A percentile compares a stretch with the other conserved stretches of the same genome.
Conservation (phyloP, 1,140 invertebrate species). For the Papilio xuthus region DNA sequence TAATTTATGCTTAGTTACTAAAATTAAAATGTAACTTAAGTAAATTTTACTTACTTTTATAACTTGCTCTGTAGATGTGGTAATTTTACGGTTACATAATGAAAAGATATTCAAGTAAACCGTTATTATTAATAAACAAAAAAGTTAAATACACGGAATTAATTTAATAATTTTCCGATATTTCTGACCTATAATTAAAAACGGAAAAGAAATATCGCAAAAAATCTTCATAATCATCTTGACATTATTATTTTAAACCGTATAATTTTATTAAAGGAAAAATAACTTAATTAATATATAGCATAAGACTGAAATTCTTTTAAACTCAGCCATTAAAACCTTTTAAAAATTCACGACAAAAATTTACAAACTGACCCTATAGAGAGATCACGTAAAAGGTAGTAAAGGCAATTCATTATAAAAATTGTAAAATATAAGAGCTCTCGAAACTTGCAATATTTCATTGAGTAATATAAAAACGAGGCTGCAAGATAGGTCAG, state of each 20-base stretch:
- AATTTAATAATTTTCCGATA: constrained; percentile 1
- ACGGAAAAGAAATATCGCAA: neutral
- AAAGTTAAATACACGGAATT: neutral
- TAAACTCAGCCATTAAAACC: too few relatives aligned
- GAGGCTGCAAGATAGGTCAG: constrained; percentile 19
- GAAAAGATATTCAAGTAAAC: too few relatives aligned
- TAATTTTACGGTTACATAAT: too few relatives aligned
- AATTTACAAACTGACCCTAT: constrained; percentile 8
- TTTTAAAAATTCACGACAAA: neutral
- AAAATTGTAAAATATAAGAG: neutral
- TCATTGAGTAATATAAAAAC: constrained; percentile 9
- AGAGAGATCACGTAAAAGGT: neutral
- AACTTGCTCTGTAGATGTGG: too few relatives aligned
- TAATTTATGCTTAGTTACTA: too few relatives aligned
- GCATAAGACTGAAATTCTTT: neutral
- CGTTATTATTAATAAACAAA: neutral
- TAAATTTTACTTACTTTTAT: too few relatives aligned
- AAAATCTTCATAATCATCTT: neutral
- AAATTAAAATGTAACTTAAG: too few relatives aligned
- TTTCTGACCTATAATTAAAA: constrained; percentile 1
- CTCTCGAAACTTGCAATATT: neutral
- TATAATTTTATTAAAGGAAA: neutral
- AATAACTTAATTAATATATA: neutral
- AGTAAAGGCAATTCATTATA: neutral
- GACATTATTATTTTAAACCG: neutral